These are phyloP conservation scores for Passer montanus DNA, from an alignment of 2,113 vertebrate genomes.

Conservation along the genomic window DNA sequence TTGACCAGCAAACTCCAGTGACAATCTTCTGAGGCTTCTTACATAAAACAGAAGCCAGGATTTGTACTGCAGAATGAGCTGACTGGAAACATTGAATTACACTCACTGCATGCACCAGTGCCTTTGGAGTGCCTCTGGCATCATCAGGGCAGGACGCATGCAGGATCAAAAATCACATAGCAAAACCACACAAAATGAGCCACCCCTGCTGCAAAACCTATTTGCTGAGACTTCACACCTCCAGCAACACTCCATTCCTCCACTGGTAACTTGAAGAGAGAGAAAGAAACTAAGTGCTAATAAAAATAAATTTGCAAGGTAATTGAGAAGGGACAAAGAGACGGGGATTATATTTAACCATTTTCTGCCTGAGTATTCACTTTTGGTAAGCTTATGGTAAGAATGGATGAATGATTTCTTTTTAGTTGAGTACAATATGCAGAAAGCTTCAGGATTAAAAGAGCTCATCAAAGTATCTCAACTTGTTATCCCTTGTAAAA, in stretches of 20 bases:
- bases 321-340: neutral
- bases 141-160: accelerated
- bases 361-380: neutral
- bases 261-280: neutral
- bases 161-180: neutral
- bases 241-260: neutral
- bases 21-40: neutral
- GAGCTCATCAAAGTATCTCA: neutral
- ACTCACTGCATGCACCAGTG: neutral
- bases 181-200: neutral
- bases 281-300: neutral
- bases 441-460: neutral
- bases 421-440: neutral
- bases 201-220: neutral
- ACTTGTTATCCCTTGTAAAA: neutral
- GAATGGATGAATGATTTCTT: neutral
- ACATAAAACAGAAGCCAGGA: neutral
- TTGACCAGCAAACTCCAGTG: neutral
- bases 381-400: neutral
- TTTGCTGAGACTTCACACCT: neutral
- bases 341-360: neutral
- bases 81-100: neutral
- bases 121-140: neutral
- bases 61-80: neutral
- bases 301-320: neutral